These are phyloP conservation scores for Smutsia gigantea DNA, from an alignment of 2,797 vertebrate genomes.

Conservation along the genomic window DNA sequence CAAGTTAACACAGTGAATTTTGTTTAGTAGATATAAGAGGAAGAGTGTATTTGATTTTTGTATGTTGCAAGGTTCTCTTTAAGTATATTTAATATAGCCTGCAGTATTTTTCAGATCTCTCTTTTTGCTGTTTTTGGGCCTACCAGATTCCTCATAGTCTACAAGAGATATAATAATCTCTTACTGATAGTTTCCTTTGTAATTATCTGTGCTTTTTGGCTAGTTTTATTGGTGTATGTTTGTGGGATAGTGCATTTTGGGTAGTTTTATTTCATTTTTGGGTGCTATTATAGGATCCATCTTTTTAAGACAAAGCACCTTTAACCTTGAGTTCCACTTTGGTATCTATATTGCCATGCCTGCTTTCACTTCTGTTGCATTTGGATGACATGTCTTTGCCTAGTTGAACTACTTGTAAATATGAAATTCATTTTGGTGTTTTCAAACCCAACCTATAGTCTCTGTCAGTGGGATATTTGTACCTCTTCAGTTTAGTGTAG, in stretches of 20 bases:
- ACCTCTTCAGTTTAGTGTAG: background rate
- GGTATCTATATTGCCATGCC: background rate
- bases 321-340: background rate
- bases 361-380: background rate
- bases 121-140: background rate
- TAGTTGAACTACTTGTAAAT: background rate
- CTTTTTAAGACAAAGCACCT: background rate
- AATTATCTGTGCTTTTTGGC: background rate
- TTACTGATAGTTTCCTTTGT: background rate
- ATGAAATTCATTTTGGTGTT: background rate
- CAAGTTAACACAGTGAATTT: too few species aligned
- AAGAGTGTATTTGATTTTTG: too few species aligned
- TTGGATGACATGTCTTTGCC: background rate
- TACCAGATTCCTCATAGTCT: background rate
- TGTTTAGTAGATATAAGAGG: too few species aligned
- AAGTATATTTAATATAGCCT: too few species aligned
- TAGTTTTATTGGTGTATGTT: background rate
- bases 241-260: background rate
- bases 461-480: background rate
- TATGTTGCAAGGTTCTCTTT: too few species aligned
- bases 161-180: background rate
- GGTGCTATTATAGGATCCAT: too few species aligned
- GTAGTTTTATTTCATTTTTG: background rate
- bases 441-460: background rate
- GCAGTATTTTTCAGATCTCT: conserved; percentile 23